phyloP scores from a whole-genome alignment of 2,888 invertebrate genomes.

The Holacanthella duospinosa region DNA sequence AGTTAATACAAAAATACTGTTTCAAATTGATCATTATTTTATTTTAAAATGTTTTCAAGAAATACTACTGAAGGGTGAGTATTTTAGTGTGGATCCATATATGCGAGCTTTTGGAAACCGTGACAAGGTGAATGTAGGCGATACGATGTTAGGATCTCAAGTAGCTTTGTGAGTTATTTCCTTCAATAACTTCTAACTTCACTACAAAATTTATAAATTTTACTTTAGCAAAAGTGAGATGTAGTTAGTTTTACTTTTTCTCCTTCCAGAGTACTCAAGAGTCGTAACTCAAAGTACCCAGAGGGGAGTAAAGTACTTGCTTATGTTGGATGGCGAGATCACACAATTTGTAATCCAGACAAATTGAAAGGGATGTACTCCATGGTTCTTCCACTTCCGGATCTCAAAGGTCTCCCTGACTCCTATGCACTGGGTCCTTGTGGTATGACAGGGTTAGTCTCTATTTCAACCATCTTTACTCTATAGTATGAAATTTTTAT shows the following conservation, averaged over 20 bases:
- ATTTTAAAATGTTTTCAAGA: conserved; percentile 38
- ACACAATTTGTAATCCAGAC: conserved; percentile 28
- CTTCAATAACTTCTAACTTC: too few species aligned
- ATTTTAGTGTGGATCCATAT: conserved; percentile 62
- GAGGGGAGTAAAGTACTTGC: conserved; percentile 35
- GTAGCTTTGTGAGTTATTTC: conserved; percentile 26
- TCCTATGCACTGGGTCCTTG: conserved; percentile 30
- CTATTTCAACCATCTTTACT: neutral
- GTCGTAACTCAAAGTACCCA: conserved; percentile 28
- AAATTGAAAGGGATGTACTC: conserved; percentile 31
- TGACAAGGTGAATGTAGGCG: conserved; percentile 45
- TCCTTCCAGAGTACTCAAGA: conserved; percentile 30
- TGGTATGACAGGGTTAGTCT: conserved; percentile 20
- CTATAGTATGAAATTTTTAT: neutral
- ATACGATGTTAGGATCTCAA: conserved; percentile 55
- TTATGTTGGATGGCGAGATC: conserved; percentile 26
- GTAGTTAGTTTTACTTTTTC: conserved; percentile 1
- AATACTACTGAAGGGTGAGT: conserved; percentile 55
- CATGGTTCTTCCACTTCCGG: conserved; percentile 33
- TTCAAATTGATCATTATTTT: neutral
- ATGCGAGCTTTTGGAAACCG: conserved; percentile 43
- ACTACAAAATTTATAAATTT: too few species aligned
- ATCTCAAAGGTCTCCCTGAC: conserved; percentile 33
- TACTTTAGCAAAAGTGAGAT: too few species aligned
- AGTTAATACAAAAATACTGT: neutral